phyloP scores from a whole-genome alignment of 1,140 invertebrate species.

The Leptinotarsa lineolata region DNA sequence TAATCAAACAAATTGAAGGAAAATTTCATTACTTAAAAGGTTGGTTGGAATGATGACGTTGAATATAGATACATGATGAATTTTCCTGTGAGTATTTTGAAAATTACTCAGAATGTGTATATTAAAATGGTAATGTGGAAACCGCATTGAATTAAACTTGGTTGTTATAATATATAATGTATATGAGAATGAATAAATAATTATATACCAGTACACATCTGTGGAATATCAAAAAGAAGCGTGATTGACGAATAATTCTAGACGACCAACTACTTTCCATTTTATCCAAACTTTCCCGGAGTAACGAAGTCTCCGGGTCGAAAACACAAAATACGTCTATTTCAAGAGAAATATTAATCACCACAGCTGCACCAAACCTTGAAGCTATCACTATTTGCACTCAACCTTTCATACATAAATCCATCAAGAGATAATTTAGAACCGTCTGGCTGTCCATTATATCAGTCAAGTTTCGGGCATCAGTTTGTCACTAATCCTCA shows the following conservation, averaged over 20 bases:
- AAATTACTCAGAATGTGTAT: too few relatives aligned
- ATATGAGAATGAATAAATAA: too few relatives aligned
- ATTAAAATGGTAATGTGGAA: too few relatives aligned
- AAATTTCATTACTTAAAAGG: too few relatives aligned
- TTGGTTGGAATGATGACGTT: too few relatives aligned
- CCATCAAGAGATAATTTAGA: conserved; percentile 33
- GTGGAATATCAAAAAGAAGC: neutral
- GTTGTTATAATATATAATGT: too few relatives aligned
- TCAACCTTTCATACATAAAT: conserved; percentile 32
- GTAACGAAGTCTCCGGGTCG: neutral
- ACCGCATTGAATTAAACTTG: too few relatives aligned
- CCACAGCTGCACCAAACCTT: conserved; percentile 27
- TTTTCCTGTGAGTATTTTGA: too few relatives aligned
- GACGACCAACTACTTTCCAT: neutral
- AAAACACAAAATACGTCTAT: conserved; percentile 20
- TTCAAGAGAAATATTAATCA: conserved; percentile 30
- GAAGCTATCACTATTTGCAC: conserved; percentile 31
- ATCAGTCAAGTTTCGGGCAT: conserved; percentile 31
- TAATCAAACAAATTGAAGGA: too few relatives aligned
- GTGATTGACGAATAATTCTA: neutral
- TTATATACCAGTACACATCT: too few relatives aligned
- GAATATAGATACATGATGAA: too few relatives aligned
- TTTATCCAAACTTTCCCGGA: conserved; percentile 11
- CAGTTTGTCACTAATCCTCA: conserved; percentile 29
- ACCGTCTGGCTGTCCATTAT: conserved; percentile 26